Conservation (phyloP, 2,888 invertebrate genomes). For the Amphipoea lucens region DNA sequence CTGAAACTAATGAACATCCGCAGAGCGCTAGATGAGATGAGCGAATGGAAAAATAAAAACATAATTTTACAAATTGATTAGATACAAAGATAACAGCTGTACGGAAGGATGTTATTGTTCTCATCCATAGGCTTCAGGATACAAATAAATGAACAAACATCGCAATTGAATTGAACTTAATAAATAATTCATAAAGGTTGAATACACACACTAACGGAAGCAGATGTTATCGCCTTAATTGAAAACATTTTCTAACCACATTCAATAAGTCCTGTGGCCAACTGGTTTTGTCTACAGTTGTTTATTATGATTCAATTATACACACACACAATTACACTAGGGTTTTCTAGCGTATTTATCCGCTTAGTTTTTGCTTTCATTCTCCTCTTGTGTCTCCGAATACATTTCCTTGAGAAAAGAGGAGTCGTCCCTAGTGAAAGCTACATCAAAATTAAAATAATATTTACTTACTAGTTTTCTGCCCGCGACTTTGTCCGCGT, state of each 20-base stretch:
- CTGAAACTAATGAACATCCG: neutral
- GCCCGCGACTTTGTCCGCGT: neutral
- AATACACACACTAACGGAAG: conserved; percentile 46
- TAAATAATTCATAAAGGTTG: conserved; percentile 59
- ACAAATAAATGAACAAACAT: conserved; percentile 34
- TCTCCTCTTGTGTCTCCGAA: neutral
- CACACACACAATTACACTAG: too few relatives aligned
- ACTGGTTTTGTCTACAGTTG: conserved; percentile 18
- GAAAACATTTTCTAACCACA: conserved; percentile 41
- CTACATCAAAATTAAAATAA: neutral
- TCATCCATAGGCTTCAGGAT: conserved; percentile 18
- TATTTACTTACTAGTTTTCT: neutral
- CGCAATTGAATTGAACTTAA: conserved; percentile 50
- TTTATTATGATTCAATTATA: conserved; percentile 22
- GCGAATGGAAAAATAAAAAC: neutral
- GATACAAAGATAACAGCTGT: conserved; percentile 5
- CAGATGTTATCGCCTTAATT: conserved; percentile 54
- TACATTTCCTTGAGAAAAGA: neutral
- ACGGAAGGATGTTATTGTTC: conserved; percentile 30
- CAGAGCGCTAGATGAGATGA: neutral
- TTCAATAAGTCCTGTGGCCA: conserved; percentile 21
- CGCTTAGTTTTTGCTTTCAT: neutral
- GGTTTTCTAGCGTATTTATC: neutral
- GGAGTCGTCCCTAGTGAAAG: neutral
- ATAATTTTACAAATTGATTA: conserved; percentile 1